Evolutionary conservation across 2,113 vertebrate genomes (phyloP), one percentile per base, ranked within the genome.

Genomic region (human (Homo sapiens)): DNA sequence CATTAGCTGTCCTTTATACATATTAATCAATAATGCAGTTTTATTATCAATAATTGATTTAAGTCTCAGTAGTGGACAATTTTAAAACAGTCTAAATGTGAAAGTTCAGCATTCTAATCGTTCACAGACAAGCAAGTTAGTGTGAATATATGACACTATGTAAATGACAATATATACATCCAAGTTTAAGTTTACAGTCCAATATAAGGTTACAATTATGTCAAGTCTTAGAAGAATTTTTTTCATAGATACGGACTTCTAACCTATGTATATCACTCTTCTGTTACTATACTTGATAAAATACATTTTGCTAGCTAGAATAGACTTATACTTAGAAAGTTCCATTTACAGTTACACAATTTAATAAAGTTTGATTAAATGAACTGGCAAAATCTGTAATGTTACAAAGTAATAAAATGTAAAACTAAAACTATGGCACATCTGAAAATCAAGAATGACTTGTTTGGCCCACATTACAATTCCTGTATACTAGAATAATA

Each of bases 71-170:
- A 57, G 18, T 81, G 48, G 80, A 80, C 45, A 72, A 73, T 93
- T 86, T 95, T 59, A 35, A 84, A 55, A n/a, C 9, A 13, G 73
- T 64, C 40, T 92, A 82, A 86, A 61, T 70, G 57, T 76, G 22
- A 96, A 96, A 66, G 45, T n/a, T 76, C 68, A 32, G 11, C 57
- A 40, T 57, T 80, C 73, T 96, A 48, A 96, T 88, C 45, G 68
- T 72, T 90, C n/a, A 81, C 83, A 88, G 72, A 84, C 5, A 94
- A 72, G 40, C 93, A 93, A 97, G 83, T 90, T 25, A 97, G 25
- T 45, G 82, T 48, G 17, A 55, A 55, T 20, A 55, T 55, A 66
- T 83, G 87, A 76, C 72, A 90, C 40, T 55, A 76, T 30, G 13
- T 76, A 76, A 76, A 76, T 48, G 25, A 16, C 40, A 45, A 30